Evolutionary conservation across 2,888 invertebrate genomes (phyloP), one percentile per base, ranked within the genome.

Genomic region (Drosophila picticornis): DNA sequence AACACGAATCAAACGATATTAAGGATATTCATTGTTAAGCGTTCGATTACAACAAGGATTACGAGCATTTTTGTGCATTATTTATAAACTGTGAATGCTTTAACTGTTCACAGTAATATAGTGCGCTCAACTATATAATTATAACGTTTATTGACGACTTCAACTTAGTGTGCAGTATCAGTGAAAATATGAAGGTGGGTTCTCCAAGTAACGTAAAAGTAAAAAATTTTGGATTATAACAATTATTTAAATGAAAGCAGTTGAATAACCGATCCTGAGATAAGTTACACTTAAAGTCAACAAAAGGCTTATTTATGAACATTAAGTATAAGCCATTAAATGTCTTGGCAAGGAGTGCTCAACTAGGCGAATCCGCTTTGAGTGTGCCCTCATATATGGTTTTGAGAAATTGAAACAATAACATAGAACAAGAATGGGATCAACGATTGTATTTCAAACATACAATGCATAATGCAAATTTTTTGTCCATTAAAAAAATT

Each of bases 161-260:
- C 4, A 69, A 55, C 13, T 10, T 22, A 38, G 22, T 66, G 64
- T 50, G 58, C 43, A 31, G 38, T 40, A 51, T 34, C 53, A 62
- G 66, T 77, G 58, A 46, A 71, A 91, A 64, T 32, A 90, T 90
- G 91, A 90, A 91, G 90, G 90, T 90, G 86, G 87, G 91, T 91
- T 67, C 48, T 16, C 0, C 6, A 48, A 34, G 27, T 32, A 27
- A 25, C 2, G 46, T 16, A 16, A 9, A 46, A 25, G 25, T 46
- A 46, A 25, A 25, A 22, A 25, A 25, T 22, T 22, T 46, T 16
- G 46, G 25, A 25, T 16, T 16, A n/a, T 2, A 55, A n/a, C 9
- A 32, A n/a, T 16, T 7, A 56, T 25, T 19, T 1, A 13, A 22
- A 61, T 22, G 4, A n/a, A 7, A 22, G 2, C 4, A 55, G 22